Base-by-base conservation (phyloP, 2,797 vertebrate species). In the Huso huso region DNA sequence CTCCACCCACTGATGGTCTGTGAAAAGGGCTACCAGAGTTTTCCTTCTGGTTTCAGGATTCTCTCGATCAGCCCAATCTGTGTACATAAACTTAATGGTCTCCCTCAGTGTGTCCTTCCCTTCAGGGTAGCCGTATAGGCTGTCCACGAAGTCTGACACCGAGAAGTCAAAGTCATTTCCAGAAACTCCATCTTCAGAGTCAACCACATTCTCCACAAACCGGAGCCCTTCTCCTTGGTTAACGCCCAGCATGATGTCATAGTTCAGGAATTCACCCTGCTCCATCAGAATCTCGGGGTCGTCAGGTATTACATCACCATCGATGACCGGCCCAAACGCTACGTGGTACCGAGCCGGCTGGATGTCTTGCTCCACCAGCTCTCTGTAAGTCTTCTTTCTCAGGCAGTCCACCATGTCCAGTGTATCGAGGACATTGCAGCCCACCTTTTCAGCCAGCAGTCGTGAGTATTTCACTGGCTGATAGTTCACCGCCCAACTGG, bases 31-130 rank as follows among this genome's bases (percentile, higher is more conserved):
- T 81, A 99, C 95, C 76, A 99, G 84, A 0, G 96, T 99, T 81
- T 99, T 99, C 15, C 96, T 89, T 5, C 96, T 90, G 1, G 95
- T 99, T 82, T 99, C 96, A 0, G 95, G 95, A 79, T 99, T 99
- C 83, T 99, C 95, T 62, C 94, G 88, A 79, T 99, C 96, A 0
- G 96, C 96, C 96, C 96, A 99, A 84, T 99, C 96, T 0, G 96
- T 99, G 83, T 99, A 99, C 96, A 99, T 99, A 80, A 99, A 99
- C 82, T 99, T 99, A 75, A 99, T 99, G 83, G 96, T 99, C 77
- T 99, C 96, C 66, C 96, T 86, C 68, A 99, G 82, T 0, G 94
- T 98, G 78, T 99, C 96, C 75, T 99, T 98, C 64, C 97, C 96
- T 84, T 99, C 97, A 0, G 97, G 96, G 79, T 99, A 99, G 66